Evolutionary conservation across 2,113 vertebrate species (phyloP).

Genomic region (Alexandromys fortis): DNA sequence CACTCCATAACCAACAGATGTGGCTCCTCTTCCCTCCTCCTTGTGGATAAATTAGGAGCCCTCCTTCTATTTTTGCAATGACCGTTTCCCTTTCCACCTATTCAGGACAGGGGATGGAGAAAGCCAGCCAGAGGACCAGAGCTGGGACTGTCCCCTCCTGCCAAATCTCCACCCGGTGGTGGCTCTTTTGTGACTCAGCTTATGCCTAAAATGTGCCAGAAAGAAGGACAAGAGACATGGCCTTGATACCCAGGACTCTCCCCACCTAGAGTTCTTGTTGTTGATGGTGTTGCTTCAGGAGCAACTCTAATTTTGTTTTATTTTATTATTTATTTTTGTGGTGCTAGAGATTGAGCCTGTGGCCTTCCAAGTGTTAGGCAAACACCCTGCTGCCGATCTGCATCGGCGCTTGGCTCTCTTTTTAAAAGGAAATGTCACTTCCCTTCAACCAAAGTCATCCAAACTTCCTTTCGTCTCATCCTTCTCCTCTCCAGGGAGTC

Average conservation of each 20-base stretch:
- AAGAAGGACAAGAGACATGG: not conserved
- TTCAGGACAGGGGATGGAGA: not conserved
- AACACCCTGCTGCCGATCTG: not conserved
- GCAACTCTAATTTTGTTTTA: not conserved
- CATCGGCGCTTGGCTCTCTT: not conserved
- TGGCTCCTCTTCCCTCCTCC: not conserved
- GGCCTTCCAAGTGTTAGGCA: not conserved
- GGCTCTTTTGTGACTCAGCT: not conserved
- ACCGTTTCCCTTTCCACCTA: not conserved
- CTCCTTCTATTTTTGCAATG: not conserved
- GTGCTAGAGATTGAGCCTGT: not conserved
- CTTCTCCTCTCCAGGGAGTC: not conserved
- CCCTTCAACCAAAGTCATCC: conserved; percentile 3
- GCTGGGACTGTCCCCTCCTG: not conserved
- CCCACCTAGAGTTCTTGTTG: not conserved
- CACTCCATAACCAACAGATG: not conserved
- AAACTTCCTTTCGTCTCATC: not conserved
- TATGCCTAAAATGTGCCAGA: not conserved
- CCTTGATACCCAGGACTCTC: not conserved
- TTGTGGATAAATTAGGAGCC: not conserved
- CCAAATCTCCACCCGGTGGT: not conserved
- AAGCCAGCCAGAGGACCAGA: not conserved
- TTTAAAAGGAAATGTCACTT: not conserved
- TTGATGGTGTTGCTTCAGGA: not conserved
- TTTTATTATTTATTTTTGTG: not conserved